phyloP scores from a whole-genome alignment of 2,113 vertebrate species.

The Narcine bancroftii region DNA sequence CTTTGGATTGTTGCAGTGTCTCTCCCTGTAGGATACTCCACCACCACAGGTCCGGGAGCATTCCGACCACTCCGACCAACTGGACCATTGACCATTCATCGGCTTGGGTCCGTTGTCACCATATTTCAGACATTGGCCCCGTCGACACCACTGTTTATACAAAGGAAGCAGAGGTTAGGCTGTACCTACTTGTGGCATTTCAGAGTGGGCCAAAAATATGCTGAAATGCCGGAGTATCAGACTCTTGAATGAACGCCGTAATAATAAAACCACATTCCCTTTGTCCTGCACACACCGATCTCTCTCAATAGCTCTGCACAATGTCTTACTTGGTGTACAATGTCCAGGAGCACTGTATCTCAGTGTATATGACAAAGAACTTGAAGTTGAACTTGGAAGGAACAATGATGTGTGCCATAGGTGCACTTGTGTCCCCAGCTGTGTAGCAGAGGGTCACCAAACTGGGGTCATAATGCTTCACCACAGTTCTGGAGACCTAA shows the following conservation, averaged over 20 bases:
- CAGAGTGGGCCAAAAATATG: neutral
- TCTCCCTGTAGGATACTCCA: slow-evolving; percentile 77
- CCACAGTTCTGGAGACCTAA: neutral
- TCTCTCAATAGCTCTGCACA: too few species aligned
- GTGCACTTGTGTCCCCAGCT: too few species aligned
- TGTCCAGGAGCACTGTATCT: too few species aligned
- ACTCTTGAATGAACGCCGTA: too few species aligned
- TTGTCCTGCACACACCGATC: too few species aligned
- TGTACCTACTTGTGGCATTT: neutral
- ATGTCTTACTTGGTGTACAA: too few species aligned
- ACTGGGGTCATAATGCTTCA: neutral
- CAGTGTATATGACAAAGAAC: too few species aligned
- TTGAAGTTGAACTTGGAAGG: too few species aligned
- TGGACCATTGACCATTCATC: slow-evolving; percentile 83
- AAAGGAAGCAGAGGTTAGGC: neutral
- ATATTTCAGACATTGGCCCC: slow-evolving; percentile 82
- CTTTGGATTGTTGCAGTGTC: slow-evolving; percentile 87
- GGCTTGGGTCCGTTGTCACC: slow-evolving; percentile 82
- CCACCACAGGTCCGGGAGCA: slow-evolving; percentile 86
- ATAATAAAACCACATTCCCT: too few species aligned
- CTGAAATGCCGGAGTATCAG: too few species aligned
- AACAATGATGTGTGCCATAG: too few species aligned
- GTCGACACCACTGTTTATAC: slow-evolving; percentile 83
- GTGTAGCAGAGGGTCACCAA: neutral
- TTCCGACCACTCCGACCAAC: slow-evolving; percentile 84